Evolutionary conservation across 2,113 vertebrate genomes (phyloP).

Genomic region (Pygoscelis antarcticus): DNA sequence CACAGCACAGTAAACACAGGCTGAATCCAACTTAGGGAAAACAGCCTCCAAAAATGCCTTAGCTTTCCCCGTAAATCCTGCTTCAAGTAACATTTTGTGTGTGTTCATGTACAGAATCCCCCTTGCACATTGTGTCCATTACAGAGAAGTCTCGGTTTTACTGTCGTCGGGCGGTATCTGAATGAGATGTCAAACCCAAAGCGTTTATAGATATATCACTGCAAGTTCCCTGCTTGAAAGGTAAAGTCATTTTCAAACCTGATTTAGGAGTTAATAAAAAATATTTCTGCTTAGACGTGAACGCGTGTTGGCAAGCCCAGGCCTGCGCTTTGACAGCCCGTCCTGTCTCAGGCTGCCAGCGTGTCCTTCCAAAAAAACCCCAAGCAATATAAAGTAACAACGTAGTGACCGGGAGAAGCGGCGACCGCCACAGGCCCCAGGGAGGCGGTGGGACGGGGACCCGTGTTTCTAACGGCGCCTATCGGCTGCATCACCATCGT

Average conservation of each 20-base stretch:
- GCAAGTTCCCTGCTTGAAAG: background rate
- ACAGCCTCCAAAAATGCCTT: background rate
- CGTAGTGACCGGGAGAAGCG: background rate
- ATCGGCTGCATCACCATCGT: background rate
- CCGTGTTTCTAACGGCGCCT: background rate
- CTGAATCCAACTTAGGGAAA: background rate
- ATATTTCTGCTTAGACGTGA: background rate
- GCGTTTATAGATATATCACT: rapidly evolving
- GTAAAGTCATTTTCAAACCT: background rate
- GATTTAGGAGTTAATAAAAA: background rate
- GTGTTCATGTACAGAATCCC: background rate
- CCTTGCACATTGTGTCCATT: background rate
- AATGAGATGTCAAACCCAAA: background rate
- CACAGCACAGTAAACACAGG: background rate
- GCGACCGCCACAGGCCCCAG: rapidly evolving
- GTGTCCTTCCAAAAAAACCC: too few species aligned
- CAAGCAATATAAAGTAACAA: background rate
- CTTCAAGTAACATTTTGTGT: background rate
- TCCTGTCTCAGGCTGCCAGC: background rate
- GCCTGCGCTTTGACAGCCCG: background rate
- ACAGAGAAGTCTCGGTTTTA: background rate
- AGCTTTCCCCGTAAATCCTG: background rate
- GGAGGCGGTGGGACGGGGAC: background rate
- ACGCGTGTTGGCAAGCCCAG: rapidly evolving
- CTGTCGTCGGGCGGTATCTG: background rate